Conservation (phyloP, 2,888 invertebrate species). For the Podotricha telesiphe region DNA sequence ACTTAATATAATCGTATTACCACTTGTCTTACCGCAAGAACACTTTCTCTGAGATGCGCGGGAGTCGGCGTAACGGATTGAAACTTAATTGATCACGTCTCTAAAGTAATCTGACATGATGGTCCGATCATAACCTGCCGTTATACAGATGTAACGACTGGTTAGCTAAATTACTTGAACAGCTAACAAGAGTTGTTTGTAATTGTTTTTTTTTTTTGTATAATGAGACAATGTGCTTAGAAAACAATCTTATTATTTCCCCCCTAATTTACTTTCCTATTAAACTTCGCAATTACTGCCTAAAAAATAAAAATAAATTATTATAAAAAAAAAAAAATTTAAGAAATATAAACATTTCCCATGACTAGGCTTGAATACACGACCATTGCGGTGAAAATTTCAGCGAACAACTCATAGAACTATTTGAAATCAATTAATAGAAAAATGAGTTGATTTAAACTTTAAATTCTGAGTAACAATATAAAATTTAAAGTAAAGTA, state of each 20-base stretch:
- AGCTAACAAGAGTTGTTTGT: background rate
- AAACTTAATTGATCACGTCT: conserved; percentile 36
- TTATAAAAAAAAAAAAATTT: too few species aligned
- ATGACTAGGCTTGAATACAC: too few species aligned
- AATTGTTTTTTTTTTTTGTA: background rate
- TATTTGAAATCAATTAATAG: background rate
- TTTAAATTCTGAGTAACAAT: background rate
- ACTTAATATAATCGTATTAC: background rate
- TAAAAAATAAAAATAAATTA: background rate
- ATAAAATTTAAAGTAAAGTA: background rate
- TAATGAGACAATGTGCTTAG: too few species aligned
- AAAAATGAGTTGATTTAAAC: background rate
- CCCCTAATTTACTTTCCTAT: too few species aligned
- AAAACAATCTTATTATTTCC: too few species aligned
- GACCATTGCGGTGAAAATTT: too few species aligned
- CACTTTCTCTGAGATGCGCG: conserved; percentile 39
- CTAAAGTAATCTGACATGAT: conserved; percentile 36
- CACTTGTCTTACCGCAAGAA: background rate
- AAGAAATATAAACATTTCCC: too few species aligned
- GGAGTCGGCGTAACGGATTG: conserved; percentile 27
- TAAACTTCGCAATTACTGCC: too few species aligned
- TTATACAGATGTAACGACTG: conserved; percentile 1
- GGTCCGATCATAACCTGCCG: conserved; percentile 9
- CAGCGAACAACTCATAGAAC: too few species aligned
- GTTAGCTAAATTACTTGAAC: background rate